Evolutionary conservation across 2,888 invertebrate genomes (phyloP), one percentile per base, ranked within the genome.

Genomic region (Meta bourneti): DNA sequence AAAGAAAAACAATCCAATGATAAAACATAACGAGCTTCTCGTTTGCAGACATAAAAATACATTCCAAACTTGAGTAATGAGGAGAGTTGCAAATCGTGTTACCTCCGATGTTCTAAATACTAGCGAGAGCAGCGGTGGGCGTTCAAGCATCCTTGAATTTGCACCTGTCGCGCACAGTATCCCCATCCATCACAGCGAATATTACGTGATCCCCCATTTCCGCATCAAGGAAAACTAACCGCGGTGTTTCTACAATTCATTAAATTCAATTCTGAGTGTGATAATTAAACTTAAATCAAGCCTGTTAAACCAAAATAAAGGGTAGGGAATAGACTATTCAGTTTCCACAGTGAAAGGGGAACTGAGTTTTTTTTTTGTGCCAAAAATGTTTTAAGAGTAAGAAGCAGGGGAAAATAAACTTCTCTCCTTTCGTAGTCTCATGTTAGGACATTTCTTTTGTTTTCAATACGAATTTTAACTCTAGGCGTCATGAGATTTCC

Each of bases 71-170:
- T 61, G 61, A 61, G 61, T 8, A 61, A 61, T 61, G 61, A 61
- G 16, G 34, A 16, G 61, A 61, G 61, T 61, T 6, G 61, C 61
- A 16, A 61, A 61, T 61, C 61, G 61, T 61, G 61, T 61, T 61
- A 61, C 61, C 16, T 61, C 61, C 61, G 16, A 16, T 61, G 61
- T 61, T 61, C 61, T 61, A 61, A 61, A 61, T 61, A 61, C 61
- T 61, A 61, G 61, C 13, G 74, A 6, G 19, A 74, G 74, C 74
- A 19, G 19, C 19, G n/a, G 79, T 51, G 80, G 52, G 87, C 52
- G 80, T 78, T 61, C 19, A 19, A 80, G 72, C 54, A 88, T 80
- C 87, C 87, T 88, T 88, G 87, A 52, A 61, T 16, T 49, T 72
- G 54, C 82, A 83, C 71, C 82, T 49, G 71, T 72, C 82, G 71